A percentile compares a stretch with the other conserved stretches of the same genome.
These are phyloP conservation scores for Malacoraja senta DNA, from an alignment of 2,797 vertebrate genomes.

Conservation along the genomic window DNA sequence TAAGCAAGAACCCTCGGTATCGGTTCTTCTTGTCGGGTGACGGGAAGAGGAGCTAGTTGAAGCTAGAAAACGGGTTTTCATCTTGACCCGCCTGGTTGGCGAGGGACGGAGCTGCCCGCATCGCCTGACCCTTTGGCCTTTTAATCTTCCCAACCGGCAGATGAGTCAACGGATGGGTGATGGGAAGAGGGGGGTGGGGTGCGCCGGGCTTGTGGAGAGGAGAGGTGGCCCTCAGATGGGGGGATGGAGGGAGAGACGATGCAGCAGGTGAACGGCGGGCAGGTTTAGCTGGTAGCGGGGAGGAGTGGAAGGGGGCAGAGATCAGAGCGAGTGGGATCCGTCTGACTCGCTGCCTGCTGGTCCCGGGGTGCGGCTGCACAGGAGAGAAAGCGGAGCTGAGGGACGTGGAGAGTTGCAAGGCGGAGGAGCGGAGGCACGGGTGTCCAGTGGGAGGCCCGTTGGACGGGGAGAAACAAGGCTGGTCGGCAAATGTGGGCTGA, in stretches of 20 bases:
- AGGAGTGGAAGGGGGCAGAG: conserved; percentile 63
- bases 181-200: conserved; percentile 58
- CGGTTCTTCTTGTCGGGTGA: conserved; percentile 48
- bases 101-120: conserved; percentile 43
- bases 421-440: conserved; percentile 47
- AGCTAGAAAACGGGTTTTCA: conserved; percentile 56
- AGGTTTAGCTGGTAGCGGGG: conserved; percentile 44
- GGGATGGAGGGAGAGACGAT: conserved; percentile 58
- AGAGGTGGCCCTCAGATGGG: conserved; percentile 58
- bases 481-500: conserved; percentile 55
- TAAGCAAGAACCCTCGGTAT: conserved; percentile 47
- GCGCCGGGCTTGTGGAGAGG: conserved; percentile 57
- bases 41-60: conserved; percentile 46
- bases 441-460: conserved; percentile 39
- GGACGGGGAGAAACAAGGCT: conserved; percentile 39
- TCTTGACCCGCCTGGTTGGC: conserved; percentile 50
- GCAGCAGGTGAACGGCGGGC: conserved; percentile 59
- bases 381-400: conserved; percentile 70
- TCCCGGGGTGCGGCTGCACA: conserved; percentile 60
- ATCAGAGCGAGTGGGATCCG: conserved; percentile 73
- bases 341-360: conserved; percentile 60
- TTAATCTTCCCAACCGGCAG: conserved; percentile 57
- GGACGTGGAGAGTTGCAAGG: conserved; percentile 66
- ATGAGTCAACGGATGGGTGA: conserved; percentile 64
- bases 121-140: conserved; percentile 54